Evolutionary conservation across 2,113 vertebrate genomes (phyloP).

Genomic region (Nannobrachium achirus): DNA sequence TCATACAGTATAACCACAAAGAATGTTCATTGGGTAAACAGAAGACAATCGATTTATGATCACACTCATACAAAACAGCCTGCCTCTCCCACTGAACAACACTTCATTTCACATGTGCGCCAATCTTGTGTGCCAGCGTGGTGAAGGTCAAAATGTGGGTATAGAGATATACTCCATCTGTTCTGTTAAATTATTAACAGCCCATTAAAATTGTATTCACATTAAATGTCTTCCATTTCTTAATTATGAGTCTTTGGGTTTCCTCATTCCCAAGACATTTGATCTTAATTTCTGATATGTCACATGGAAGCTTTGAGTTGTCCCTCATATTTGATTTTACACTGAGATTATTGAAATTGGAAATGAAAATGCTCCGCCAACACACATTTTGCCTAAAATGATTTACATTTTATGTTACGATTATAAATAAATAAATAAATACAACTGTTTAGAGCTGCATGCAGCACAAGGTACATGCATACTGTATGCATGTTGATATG

Average conservation of each 20-base stretch:
- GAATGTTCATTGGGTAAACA: conserved; percentile 57
- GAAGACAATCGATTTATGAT: conserved; percentile 55
- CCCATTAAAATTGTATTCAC: conserved; percentile 78
- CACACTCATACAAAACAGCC: conserved; percentile 58
- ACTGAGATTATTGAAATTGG: not conserved
- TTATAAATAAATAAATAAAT: too few relatives aligned
- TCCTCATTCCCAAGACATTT: conserved; percentile 58
- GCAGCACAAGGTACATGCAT: not conserved
- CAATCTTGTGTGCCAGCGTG: conserved; percentile 61
- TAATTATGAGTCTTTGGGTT: conserved; percentile 76
- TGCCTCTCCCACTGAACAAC: conserved; percentile 36
- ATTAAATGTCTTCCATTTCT: conserved; percentile 80
- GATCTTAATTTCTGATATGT: conserved; percentile 40
- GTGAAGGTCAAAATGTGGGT: conserved; percentile 29
- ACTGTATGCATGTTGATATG: not conserved
- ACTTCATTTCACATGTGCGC: conserved; percentile 52
- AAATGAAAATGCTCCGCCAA: not conserved
- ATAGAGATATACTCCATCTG: conserved; percentile 74
- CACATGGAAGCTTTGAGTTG: not conserved
- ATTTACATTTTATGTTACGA: not conserved
- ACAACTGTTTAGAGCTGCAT: too few relatives aligned
- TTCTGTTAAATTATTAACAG: conserved; percentile 83
- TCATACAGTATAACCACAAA: too few relatives aligned
- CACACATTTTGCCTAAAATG: not conserved
- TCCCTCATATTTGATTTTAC: conserved; percentile 2